Percentiles rank a stretch among this genome's conserved stretches.
Conservation (phyloP, 2,113 vertebrate genomes). For the Ciconia boyciana region DNA sequence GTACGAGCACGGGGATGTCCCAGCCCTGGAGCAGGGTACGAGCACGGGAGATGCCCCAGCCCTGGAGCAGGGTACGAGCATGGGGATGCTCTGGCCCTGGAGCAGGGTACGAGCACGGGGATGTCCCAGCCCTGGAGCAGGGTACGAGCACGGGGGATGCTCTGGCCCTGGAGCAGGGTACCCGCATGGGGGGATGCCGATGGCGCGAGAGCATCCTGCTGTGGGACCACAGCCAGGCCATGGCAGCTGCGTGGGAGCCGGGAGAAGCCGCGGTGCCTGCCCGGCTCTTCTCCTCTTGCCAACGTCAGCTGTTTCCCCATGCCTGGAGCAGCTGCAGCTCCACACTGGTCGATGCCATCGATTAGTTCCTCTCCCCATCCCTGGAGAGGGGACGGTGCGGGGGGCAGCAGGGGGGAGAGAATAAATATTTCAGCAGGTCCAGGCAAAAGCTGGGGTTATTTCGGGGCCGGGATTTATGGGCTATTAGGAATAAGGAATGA, state of each 20-base stretch:
- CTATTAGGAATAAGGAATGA: conserved; percentile 57
- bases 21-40: neutral
- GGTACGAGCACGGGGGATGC: neutral
- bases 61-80: neutral
- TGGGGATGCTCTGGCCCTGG: neutral
- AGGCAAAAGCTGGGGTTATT: conserved; percentile 56
- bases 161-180: neutral
- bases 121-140: no score
- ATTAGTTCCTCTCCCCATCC: conserved; percentile 34
- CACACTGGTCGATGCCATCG: conserved; percentile 42
- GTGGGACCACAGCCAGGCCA: neutral
- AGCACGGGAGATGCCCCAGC: neutral
- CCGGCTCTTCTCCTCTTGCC: neutral
- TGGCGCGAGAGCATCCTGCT: accelerated
- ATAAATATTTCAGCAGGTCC: conserved; percentile 65
- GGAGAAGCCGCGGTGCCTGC: neutral
- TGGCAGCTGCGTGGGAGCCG: neutral
- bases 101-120: no score
- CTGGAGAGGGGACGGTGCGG: neutral
- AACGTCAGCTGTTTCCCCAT: neutral
- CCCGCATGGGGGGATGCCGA: neutral
- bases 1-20: no score
- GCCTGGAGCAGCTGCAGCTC: conserved; percentile 27
- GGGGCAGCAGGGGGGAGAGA: neutral
- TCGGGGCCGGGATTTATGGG: conserved; percentile 60